Base-by-base conservation (phyloP, 1,140 invertebrate genomes). In the Adelges cooleyi region DNA sequence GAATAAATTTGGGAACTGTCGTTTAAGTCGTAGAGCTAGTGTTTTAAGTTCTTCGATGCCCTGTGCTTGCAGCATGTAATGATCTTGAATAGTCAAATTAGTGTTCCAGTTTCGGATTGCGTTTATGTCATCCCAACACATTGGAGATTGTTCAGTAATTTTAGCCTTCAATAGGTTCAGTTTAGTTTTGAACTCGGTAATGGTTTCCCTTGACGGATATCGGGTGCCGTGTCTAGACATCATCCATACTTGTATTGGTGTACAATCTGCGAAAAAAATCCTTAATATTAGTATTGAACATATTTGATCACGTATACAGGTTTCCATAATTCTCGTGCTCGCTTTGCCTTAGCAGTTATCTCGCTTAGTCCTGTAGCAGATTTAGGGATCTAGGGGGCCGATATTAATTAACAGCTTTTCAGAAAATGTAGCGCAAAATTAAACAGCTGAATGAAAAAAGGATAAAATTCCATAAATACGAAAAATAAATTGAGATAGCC, bases 191-290 rank as follows among this genome's bases (percentile, higher is more conserved):
- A 27, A 25, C 6, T 62, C 25, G 15, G 68, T 68, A 10, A 50
- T 67, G 5, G 11, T 33, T 38, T 54, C 29, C n/a, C 17, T 20
- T 3, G 51, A 53, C 11, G 71, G 70, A 51, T 70, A 71, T 8
- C 71, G 46, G 1, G 71, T 72, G 15, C 70, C 71, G 20, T 72
- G 71, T 11, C 71, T 67, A 11, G 67, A 49, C 65, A 72, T 15
- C 22, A 68, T 29, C 71, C 71, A 72, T n/a, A 71, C 53, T 46
- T 69, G 69, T 8, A 71, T 65, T 2, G 70, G 69, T 22, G 52
- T 62, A 46, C 71, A 72, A 66, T 71, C 71, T 72, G 67, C 25
- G 66, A 69, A n/a, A n/a, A n/a, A n/a, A n/a, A n/a, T n/a, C n/a
- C n/a, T 10, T 56, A 44, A 62, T 50, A 15, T 11, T 22, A 49